phyloP scores from a whole-genome alignment of 2,888 invertebrate genomes.

The Ectemnius continuus region DNA sequence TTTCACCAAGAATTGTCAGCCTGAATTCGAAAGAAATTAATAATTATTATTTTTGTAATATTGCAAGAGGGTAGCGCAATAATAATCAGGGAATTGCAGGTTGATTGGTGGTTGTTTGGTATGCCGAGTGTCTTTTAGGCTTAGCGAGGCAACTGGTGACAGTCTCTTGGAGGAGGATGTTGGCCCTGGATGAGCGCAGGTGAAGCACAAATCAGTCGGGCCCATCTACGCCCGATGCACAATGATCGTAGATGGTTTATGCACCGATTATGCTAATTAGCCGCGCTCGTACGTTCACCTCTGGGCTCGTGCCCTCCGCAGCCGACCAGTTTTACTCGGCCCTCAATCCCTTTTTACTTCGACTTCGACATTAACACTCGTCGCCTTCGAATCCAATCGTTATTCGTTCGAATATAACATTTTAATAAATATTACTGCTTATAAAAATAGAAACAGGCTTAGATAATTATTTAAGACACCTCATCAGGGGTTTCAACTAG shows the following conservation, averaged over 20 bases:
- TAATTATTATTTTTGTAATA: too few species aligned
- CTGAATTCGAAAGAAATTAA: too few species aligned
- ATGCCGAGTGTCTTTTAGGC: neutral
- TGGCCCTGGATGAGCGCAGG: constrained; percentile 36
- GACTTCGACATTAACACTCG: too few species aligned
- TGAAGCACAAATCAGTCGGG: constrained; percentile 44
- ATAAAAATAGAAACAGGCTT: too few species aligned
- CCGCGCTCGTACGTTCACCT: neutral
- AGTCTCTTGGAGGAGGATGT: neutral
- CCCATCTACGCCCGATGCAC: constrained; percentile 27
- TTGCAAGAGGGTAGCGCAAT: too few species aligned
- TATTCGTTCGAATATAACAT: too few species aligned
- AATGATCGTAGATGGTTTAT: constrained; percentile 36
- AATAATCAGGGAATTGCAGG: constrained; percentile 28
- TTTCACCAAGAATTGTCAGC: too few species aligned
- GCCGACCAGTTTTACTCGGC: neutral
- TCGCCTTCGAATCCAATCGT: too few species aligned
- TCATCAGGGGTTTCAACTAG: too few species aligned
- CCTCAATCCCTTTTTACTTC: neutral
- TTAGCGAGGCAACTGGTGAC: constrained; percentile 6
- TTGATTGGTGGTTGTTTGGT: constrained; percentile 26
- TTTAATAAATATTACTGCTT: too few species aligned
- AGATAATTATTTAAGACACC: too few species aligned
- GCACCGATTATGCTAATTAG: constrained; percentile 44
- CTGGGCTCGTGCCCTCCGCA: too few species aligned